Conservation (phyloP, 2,113 vertebrate genomes). For the Meriones unguiculatus region DNA sequence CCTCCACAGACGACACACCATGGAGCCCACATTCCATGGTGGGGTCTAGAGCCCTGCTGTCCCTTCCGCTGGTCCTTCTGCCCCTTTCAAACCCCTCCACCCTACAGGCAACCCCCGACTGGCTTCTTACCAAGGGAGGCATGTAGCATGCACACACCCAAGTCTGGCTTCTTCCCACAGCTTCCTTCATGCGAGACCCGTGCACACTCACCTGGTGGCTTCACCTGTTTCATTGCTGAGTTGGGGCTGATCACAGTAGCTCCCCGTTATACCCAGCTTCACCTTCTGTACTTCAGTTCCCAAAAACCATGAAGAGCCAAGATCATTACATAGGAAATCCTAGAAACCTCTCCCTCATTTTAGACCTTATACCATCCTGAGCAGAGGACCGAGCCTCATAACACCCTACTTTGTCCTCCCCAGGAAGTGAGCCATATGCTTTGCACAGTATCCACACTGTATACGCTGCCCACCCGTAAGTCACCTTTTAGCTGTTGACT, state of each 20-base stretch:
- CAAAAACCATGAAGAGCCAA: not conserved
- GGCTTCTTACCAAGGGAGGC: not conserved
- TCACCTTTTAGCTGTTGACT: not conserved
- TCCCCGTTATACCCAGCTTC: not conserved
- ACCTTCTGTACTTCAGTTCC: not conserved
- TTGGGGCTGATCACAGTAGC: not conserved
- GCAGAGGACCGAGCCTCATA: not conserved
- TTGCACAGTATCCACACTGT: not conserved
- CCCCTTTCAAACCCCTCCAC: not conserved
- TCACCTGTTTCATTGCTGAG: not conserved
- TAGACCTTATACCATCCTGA: not conserved
- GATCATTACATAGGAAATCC: not conserved
- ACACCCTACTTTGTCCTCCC: not conserved
- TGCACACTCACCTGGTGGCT: accelerated
- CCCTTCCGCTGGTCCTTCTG: not conserved
- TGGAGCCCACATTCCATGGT: not conserved
- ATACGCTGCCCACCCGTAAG: no score
- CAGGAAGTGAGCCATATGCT: not conserved
- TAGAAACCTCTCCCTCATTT: not conserved
- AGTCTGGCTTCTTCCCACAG: not conserved
- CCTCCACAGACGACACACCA: accelerated
- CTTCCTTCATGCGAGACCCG: accelerated
- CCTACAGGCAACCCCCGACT: not conserved
- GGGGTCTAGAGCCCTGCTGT: not conserved
- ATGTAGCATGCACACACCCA: accelerated